These are phyloP conservation scores for Drosophila orena DNA, from an alignment of 1,140 invertebrate genomes.

Conservation along the genomic window DNA sequence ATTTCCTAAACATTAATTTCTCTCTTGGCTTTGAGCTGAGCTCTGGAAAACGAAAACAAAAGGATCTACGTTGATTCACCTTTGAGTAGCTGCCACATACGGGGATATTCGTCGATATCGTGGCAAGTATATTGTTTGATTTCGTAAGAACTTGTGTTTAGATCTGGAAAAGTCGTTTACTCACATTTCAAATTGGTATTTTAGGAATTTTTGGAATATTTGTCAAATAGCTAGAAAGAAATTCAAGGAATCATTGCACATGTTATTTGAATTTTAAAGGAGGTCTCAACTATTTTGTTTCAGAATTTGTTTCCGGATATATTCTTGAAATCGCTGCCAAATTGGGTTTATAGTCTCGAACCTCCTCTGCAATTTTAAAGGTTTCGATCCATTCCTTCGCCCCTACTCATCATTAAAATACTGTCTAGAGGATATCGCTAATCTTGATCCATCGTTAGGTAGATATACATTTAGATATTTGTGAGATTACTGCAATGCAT, in stretches of 20 bases:
- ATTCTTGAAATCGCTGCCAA: neutral
- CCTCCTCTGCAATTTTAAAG: neutral
- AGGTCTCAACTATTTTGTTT: neutral
- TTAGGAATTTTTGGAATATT: neutral
- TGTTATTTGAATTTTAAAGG: neutral
- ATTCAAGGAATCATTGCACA: neutral
- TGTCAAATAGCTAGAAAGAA: neutral
- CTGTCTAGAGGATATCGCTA: neutral
- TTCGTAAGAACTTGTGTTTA: neutral
- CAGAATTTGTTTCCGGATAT: neutral
- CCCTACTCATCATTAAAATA: neutral
- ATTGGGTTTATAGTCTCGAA: neutral
- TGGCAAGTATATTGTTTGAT: neutral
- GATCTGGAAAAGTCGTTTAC: neutral
- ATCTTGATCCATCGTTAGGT: neutral
- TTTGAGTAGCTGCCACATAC: conserved; percentile 4
- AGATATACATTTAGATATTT: conserved; percentile 22
- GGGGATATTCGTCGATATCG: neutral
- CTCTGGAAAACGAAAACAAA: conserved; percentile 26
- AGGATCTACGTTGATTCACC: neutral
- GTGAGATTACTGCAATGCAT: conserved; percentile 10
- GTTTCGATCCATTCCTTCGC: neutral
- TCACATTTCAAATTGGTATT: neutral
- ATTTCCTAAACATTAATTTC: conserved; percentile 11
- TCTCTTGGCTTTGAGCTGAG: conserved; percentile 33